These are phyloP conservation scores for Trichechus manatus DNA, from an alignment of 2,113 vertebrate species.

Conservation along the genomic window DNA sequence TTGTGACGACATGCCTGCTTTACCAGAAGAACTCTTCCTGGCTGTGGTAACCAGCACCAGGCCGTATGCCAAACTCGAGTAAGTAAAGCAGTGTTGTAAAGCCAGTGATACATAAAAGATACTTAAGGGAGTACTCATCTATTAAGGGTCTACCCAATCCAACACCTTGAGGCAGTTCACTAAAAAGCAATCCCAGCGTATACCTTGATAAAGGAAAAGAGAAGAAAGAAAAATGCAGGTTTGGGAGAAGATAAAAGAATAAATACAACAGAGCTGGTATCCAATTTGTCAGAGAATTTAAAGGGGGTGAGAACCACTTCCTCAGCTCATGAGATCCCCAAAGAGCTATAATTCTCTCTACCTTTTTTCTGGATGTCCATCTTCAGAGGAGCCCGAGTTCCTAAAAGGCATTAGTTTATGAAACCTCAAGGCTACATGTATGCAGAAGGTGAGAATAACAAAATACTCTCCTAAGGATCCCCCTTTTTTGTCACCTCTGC, in stretches of 20 bases:
- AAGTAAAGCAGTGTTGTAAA: conserved; percentile 66
- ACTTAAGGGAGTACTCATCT: neutral
- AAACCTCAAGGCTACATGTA: neutral
- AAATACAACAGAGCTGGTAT: neutral
- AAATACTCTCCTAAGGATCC: neutral
- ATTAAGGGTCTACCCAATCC: neutral
- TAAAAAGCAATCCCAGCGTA: neutral
- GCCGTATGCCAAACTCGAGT: conserved; percentile 90
- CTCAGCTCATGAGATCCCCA: neutral
- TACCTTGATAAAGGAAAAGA: neutral
- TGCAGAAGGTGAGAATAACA: neutral
- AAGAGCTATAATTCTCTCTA: neutral
- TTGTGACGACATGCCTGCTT: conserved; percentile 90
- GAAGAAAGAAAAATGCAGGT: neutral
- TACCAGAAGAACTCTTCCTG: conserved; percentile 91
- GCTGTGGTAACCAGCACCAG: conserved; percentile 91
- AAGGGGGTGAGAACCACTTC: neutral
- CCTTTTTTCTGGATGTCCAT: neutral
- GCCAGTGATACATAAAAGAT: neutral
- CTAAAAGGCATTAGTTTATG: neutral
- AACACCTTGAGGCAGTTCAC: neutral
- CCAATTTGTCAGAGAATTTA: neutral
- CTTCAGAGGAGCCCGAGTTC: neutral
- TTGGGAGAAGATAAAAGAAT: neutral
- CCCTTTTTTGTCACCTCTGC: neutral